A percentile compares a stretch with the other conserved stretches of the same genome.
These are phyloP conservation scores for Andricus quercusramuli DNA, from an alignment of 2,888 invertebrate species.

Conservation along the genomic window DNA sequence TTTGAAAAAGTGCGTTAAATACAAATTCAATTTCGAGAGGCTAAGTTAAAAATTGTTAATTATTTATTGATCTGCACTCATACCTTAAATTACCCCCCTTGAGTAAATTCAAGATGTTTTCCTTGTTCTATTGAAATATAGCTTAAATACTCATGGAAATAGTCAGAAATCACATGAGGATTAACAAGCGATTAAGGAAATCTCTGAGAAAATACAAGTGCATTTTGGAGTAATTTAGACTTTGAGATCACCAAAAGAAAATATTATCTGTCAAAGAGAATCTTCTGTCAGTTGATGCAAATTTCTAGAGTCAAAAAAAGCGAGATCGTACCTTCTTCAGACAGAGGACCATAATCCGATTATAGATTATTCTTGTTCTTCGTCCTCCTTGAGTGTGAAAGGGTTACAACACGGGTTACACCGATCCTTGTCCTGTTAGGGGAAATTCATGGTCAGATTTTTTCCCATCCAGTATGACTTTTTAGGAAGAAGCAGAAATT, in stretches of 20 bases:
- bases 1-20: background rate
- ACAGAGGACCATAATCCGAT: background rate
- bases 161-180: background rate
- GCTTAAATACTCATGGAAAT: background rate
- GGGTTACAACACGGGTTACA: background rate
- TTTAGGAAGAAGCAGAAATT: background rate
- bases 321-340: slow-evolving; percentile 3
- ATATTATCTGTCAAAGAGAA: background rate
- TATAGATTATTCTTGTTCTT: background rate
- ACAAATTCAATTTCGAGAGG: background rate
- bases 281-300: background rate
- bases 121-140: background rate
- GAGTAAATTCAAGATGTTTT: background rate
- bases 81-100: background rate
- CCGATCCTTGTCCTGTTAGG: slow-evolving; percentile 6
- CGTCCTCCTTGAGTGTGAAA: background rate
- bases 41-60: background rate
- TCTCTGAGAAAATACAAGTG: background rate
- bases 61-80: background rate
- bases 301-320: background rate
- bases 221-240: background rate
- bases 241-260: background rate
- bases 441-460: slow-evolving; percentile 10
- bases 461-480: background rate
- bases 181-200: background rate